phyloP scores from a whole-genome alignment of 2,113 vertebrate genomes.

The Crotalus horridus region DNA sequence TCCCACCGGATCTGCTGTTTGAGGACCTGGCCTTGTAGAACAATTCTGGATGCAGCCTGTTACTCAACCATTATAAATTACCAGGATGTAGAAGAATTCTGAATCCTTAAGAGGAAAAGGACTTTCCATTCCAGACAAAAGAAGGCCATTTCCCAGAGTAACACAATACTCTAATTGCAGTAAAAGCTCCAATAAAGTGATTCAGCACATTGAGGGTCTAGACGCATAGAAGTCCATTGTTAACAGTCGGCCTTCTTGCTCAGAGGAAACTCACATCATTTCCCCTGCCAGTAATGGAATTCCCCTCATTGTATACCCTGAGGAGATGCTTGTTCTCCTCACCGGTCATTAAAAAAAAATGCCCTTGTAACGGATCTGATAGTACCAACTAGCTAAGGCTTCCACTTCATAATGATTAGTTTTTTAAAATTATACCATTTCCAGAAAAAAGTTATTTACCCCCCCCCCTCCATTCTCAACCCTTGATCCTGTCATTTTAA shows the following conservation, averaged over 20 bases:
- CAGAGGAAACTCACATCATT: constrained; percentile 18
- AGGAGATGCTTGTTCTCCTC: constrained; percentile 19
- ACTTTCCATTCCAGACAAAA: constrained; percentile 49
- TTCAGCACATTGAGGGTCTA: background rate
- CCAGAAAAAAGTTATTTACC: background rate
- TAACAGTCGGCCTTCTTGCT: background rate
- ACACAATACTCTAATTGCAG: rapidly evolving
- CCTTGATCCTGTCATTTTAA: background rate
- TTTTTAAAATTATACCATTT: background rate
- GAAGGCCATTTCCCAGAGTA: background rate
- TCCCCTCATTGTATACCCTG: background rate
- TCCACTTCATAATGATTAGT: background rate
- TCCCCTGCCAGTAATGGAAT: constrained; percentile 27
- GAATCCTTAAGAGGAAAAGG: constrained; percentile 39
- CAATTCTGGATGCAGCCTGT: background rate
- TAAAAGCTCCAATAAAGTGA: constrained; percentile 6
- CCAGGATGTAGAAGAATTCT: background rate
- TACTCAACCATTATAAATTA: background rate
- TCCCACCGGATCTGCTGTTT: background rate
- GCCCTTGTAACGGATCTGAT: constrained; percentile 20
- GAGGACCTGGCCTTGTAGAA: rapidly evolving
- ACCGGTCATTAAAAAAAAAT: constrained; percentile 10
- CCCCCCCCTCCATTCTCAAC: background rate
- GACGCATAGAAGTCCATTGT: constrained; percentile 15
- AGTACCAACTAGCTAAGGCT: background rate